A percentile compares a stretch with the other conserved stretches of the same genome.
Conservation (phyloP, 2,888 invertebrate species). For the Lissonota sp. region DNA sequence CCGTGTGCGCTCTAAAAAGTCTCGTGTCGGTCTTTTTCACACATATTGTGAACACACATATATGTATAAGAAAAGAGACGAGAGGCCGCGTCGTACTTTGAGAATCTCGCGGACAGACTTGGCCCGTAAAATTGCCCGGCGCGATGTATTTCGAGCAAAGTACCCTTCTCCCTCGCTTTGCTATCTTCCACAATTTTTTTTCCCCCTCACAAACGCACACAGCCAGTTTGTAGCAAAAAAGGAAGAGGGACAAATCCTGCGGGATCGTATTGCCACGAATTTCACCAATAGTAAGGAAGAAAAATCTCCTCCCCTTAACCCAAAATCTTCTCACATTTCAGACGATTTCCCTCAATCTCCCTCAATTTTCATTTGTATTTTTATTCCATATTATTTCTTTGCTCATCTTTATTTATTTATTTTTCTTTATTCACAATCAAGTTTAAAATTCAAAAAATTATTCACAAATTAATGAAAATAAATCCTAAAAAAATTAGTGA, state of each 20-base stretch:
- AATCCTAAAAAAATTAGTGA: too few species aligned
- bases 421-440: background rate
- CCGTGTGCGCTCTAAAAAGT: conserved; percentile 46
- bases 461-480: too few species aligned
- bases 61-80: background rate
- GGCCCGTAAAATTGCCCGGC: conserved; percentile 65
- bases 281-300: background rate
- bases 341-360: background rate
- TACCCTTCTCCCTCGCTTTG: conserved; percentile 39
- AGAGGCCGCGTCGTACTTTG: conserved; percentile 9
- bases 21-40: conserved; percentile 42
- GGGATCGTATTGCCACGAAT: conserved; percentile 20
- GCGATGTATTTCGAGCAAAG: conserved; percentile 63
- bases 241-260: too few species aligned
- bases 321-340: conserved; percentile 20
- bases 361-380: background rate
- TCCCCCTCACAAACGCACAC: background rate
- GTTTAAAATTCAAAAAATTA: too few species aligned
- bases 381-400: background rate
- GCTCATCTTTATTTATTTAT: background rate
- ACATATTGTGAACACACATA: conserved; percentile 4
- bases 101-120: conserved; percentile 46
- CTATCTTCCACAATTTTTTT: conserved; percentile 17
- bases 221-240: too few species aligned
- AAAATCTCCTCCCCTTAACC: conserved; percentile 22